Evolutionary conservation across 2,113 vertebrate genomes (phyloP).

Genomic region (Gavialis gangeticus): DNA sequence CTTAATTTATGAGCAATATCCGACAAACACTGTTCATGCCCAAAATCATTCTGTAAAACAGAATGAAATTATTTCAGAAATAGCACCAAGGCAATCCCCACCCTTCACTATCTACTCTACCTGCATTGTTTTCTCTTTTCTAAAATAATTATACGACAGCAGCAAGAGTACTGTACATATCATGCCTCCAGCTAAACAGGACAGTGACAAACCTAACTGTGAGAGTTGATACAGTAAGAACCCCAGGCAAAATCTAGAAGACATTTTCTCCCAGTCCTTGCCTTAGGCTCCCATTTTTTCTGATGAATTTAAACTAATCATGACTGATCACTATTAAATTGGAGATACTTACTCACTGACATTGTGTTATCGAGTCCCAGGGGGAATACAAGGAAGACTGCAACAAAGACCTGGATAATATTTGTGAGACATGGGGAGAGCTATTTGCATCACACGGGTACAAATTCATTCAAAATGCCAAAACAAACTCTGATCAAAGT

Average conservation of each 20-base stretch:
- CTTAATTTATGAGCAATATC: not conserved
- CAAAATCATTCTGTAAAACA: not conserved
- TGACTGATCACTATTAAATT: not conserved
- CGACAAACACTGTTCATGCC: not conserved
- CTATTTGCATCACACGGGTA: not conserved
- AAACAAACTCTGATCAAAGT: conserved; percentile 17
- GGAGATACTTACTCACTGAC: not conserved
- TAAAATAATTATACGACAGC: not conserved
- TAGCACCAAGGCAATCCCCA: not conserved
- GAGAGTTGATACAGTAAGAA: not conserved
- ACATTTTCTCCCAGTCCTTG: not conserved
- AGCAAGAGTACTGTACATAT: rapidly evolving
- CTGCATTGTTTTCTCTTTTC: not conserved
- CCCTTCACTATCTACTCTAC: not conserved
- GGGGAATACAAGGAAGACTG: not conserved
- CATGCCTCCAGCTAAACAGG: not conserved
- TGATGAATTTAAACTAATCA: not conserved
- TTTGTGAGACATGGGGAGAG: not conserved
- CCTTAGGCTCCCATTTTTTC: not conserved
- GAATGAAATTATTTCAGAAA: not conserved
- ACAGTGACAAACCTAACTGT: not conserved
- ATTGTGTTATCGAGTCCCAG: not conserved
- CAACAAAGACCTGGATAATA: not conserved
- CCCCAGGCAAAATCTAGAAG: not conserved
- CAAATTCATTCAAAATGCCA: not conserved